Base-by-base conservation (phyloP, 2,888 invertebrate species). In the Erpobdella octoculata region DNA sequence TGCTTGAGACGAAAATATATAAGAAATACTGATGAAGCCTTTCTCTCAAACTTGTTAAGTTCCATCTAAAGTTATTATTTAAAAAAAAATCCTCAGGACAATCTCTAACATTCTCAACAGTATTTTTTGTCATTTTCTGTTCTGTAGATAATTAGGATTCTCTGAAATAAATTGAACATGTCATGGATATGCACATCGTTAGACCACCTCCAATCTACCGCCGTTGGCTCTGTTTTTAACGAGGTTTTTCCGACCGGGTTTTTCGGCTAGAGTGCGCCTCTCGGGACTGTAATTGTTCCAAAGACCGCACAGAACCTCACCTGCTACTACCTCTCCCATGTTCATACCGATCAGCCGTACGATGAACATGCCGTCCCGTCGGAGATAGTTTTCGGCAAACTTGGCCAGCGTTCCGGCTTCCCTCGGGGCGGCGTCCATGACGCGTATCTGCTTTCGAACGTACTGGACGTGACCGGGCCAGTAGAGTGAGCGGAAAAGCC, bases 231-330 rank as follows among this genome's bases (percentile, higher is more conserved):
- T 53, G 18, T 73, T 48, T 41, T 74, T 74, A n/a, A 58, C 71
- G 58, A 70, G 48, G 46, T 70, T 71, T 65, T 76, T 76, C 18
- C 76, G 72, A 25, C 76, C 76, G n/a, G 76, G 75, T 68, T 76
- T 76, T 73, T 76, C 76, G 18, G 76, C 76, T 33, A 76, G 73
- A 25, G 75, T 70, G 41, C 76, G 70, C 64, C 77, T 72, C 73
- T 78, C 77, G 53, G 77, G 78, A 58, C 78, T 76, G 72, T 78
- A 78, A 70, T 77, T 78, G 72, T 77, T 78, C 78, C 78, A 78
- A 25, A 78, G 73, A 38, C 78, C 78, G 69, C 77, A 78, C 25
- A 77, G 75, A 62, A 77, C 74, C 70, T 78, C 78, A 9, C 78
- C 78, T 28, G 78, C 78, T 21, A 78, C 75, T 53, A 78, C 76